phyloP scores from a whole-genome alignment of 2,888 invertebrate genomes.

The Brachynemurus nebulosus region DNA sequence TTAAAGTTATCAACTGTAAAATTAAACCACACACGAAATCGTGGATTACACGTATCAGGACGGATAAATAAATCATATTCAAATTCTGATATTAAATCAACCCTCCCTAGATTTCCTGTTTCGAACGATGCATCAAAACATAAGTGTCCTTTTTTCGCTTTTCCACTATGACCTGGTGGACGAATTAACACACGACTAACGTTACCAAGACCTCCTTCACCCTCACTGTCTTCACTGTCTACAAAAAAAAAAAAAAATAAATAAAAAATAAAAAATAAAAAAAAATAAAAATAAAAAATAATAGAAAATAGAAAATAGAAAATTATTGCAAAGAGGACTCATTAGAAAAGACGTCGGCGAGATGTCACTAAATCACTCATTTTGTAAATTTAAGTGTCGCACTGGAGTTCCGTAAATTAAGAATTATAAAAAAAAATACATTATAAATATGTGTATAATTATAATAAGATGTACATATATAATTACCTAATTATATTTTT shows the following conservation, averaged over 20 bases:
- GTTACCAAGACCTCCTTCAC: constrained; percentile 88
- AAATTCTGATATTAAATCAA: constrained; percentile 82
- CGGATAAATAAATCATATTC: constrained; percentile 94
- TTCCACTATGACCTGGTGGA: constrained; percentile 84
- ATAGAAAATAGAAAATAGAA: no score
- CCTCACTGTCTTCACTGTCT: constrained; percentile 88
- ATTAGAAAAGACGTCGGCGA: no score
- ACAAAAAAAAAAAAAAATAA: neutral
- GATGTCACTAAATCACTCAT: no score
- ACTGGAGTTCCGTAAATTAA: no score
- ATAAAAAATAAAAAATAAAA: neutral
- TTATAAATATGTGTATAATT: neutral
- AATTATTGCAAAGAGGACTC: no score
- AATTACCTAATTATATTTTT: neutral
- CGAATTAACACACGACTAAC: constrained; percentile 77
- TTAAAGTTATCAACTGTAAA: constrained; percentile 94
- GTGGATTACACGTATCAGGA: constrained; percentile 91
- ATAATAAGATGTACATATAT: neutral
- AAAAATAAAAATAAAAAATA: neutral
- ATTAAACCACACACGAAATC: constrained; percentile 92
- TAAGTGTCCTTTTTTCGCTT: constrained; percentile 89
- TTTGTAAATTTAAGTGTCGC: no score
- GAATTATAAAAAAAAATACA: no score
- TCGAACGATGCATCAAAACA: constrained; percentile 97
- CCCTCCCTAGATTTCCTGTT: constrained; percentile 91